Percentiles rank a stretch among this genome's conserved stretches.
Evolutionary conservation across 2,888 invertebrate genomes (phyloP).

Genomic region (Ochlodes sylvanus): DNA sequence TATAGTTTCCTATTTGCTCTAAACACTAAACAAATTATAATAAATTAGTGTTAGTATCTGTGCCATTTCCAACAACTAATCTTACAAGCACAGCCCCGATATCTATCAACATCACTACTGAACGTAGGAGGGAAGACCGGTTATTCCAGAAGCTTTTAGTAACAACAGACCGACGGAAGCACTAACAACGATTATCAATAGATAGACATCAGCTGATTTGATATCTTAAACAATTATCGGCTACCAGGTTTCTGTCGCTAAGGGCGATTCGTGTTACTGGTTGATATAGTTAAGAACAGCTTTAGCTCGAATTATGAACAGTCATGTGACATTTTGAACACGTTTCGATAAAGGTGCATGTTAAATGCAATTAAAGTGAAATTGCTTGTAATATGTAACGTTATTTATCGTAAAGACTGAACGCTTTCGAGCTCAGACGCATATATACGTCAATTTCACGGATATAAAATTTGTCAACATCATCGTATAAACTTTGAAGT

Average conservation of each 20-base stretch:
- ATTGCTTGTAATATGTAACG: slow-evolving; percentile 26
- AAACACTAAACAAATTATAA: slow-evolving; percentile 27
- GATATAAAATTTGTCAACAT: slow-evolving; percentile 24
- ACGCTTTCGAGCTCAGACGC: background rate
- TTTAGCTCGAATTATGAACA: slow-evolving; percentile 2
- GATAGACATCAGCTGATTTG: slow-evolving; percentile 33
- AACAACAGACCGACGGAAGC: slow-evolving; percentile 34
- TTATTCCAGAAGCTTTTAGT: slow-evolving; percentile 26
- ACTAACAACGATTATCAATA: slow-evolving; percentile 33
- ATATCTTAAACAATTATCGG: slow-evolving; percentile 32
- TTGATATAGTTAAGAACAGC: slow-evolving; percentile 21
- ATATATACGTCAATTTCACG: background rate
- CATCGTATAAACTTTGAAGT: slow-evolving; percentile 6
- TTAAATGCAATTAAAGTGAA: slow-evolving; percentile 33
- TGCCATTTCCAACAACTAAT: slow-evolving; percentile 30
- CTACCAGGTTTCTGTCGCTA: slow-evolving; percentile 10
- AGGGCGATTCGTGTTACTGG: slow-evolving; percentile 21
- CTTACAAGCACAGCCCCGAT: slow-evolving; percentile 17
- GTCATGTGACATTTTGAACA: slow-evolving; percentile 33
- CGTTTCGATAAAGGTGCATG: slow-evolving; percentile 30
- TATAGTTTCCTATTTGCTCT: slow-evolving; percentile 18
- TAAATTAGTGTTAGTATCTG: slow-evolving; percentile 28
- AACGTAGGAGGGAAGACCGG: slow-evolving; percentile 31
- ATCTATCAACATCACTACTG: slow-evolving; percentile 30
- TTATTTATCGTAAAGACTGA: background rate